Base-by-base conservation (phyloP, 2,797 vertebrate species). In the Sebastes hubbsi region DNA sequence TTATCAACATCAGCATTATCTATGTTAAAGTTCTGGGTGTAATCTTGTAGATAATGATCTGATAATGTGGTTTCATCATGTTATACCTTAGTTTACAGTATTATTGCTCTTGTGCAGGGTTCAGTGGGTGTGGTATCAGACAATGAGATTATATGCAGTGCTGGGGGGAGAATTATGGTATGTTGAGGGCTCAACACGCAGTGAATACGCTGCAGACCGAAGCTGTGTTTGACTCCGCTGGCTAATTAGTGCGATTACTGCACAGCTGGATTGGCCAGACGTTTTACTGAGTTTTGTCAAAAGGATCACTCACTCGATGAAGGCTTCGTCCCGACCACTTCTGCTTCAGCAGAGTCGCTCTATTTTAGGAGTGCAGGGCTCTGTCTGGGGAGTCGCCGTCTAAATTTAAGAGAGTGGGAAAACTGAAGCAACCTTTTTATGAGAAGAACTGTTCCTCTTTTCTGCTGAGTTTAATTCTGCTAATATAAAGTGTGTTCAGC, bases 191-290 rank as follows among this genome's bases (percentile, higher is more conserved):
- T 91, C 90, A 86, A 78, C 90, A 84, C 87, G 56, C 81, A 80
- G 78, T 62, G 82, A 91, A 89, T 72, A 84, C 25, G 80, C 85
- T 68, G 85, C 64, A 84, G 90, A 90, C 85, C 62, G 27, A 87
- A 85, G 87, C 90, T 75, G 90, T 83, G 95, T 96, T 97, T 95
- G 95, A 97, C 95, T 94, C 90, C 87, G 87, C 95, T 88, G 95
- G 97, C 96, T 99, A 98, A 99, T 99, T 99, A 99, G 97, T 98
- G 94, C 97, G 97, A 98, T 99, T 99, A 98, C 95, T 96, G 96
- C 93, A 90, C 97, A 97, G 97, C 97, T 97, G 97, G 96, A 93
- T 97, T 97, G 95, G 96, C 95, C 93, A 93, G 97, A 97, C 96
- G 90, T 96, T 97, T 93, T 96, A 94, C 92, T 91, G 94, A 92